Evolutionary conservation across 2,113 vertebrate genomes (phyloP).

Genomic region (Zosterops pallidus): DNA sequence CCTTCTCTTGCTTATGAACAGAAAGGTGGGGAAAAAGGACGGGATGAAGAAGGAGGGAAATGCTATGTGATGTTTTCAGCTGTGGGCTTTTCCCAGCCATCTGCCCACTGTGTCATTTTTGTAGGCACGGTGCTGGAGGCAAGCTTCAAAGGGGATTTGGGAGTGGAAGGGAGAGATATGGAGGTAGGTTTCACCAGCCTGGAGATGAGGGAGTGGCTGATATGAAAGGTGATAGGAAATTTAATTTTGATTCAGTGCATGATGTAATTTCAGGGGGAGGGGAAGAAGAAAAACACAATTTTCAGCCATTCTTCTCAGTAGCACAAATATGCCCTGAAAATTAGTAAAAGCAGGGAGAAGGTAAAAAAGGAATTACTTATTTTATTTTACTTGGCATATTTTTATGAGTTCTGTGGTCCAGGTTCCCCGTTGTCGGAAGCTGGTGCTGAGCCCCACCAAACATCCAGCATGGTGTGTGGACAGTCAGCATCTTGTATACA

Average conservation of each 20-base stretch:
- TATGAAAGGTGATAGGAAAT: constrained; percentile 13
- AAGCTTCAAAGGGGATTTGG: neutral
- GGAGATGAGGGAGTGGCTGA: neutral
- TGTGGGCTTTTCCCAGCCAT: neutral
- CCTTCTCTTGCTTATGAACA: fast-evolving
- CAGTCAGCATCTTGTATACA: neutral
- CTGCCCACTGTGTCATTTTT: fast-evolving
- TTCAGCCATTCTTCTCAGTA: neutral
- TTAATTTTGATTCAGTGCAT: neutral
- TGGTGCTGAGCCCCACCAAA: neutral
- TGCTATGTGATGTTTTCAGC: neutral
- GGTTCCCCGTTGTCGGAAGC: neutral
- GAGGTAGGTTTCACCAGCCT: neutral
- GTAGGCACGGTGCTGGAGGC: neutral
- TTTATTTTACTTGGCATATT: constrained; percentile 11
- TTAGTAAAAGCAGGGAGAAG: neutral
- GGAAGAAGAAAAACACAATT: neutral
- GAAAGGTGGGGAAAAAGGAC: fast-evolving
- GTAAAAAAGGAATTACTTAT: neutral
- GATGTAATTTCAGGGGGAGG: neutral
- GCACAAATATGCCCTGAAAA: neutral
- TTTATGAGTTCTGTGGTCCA: neutral
- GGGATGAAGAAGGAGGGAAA: neutral
- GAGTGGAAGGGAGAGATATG: constrained; percentile 2
- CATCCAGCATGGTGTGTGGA: neutral